Percentiles rank a stretch among this genome's conserved stretches.
phyloP scores from a whole-genome alignment of 2,797 vertebrate genomes.

The Sebastes taczanowskii region DNA sequence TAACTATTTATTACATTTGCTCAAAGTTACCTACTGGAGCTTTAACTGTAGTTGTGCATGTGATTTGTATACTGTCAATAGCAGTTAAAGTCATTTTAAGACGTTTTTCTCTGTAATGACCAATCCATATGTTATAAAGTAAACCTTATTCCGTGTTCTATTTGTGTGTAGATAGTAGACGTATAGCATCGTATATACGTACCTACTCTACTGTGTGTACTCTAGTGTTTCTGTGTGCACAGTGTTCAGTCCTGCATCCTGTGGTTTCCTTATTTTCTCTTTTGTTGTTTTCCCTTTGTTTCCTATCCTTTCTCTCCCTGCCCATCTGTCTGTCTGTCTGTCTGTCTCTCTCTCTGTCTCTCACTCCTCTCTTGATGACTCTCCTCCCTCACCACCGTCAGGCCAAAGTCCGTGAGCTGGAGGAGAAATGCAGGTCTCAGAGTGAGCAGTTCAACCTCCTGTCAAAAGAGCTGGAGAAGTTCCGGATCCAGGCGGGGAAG shows the following conservation, averaged over 20 bases:
- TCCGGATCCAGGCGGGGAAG: conserved; percentile 91
- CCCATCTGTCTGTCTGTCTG: neutral
- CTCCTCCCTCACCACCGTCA: conserved; percentile 65
- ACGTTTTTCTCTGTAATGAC: conserved; percentile 40
- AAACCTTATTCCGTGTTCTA: conserved; percentile 33
- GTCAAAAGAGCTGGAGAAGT: conserved; percentile 93
- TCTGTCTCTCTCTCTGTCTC: neutral
- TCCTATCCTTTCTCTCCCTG: neutral
- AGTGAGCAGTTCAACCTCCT: conserved; percentile 98
- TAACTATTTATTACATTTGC: too few species aligned
- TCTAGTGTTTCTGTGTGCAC: conserved; percentile 25
- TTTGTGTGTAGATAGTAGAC: conserved; percentile 39
- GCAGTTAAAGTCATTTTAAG: conserved; percentile 29
- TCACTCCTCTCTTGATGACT: conserved; percentile 18
- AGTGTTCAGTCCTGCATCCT: conserved; percentile 7
- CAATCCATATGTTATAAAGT: conserved; percentile 19
- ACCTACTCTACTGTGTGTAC: conserved; percentile 19
- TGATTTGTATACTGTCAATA: conserved; percentile 25
- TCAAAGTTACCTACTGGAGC: too few species aligned
- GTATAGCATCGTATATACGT: conserved; percentile 16
- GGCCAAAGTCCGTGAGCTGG: conserved; percentile 97
- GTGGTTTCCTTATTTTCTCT: conserved; percentile 18
- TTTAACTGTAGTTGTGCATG: conserved; percentile 59
- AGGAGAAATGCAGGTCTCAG: conserved; percentile 96
- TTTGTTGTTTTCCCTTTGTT: conserved; percentile 1